A percentile compares a stretch with the other conserved stretches of the same genome.
Conservation (phyloP, 1,140 invertebrate species). For the Oryctes rhinoceros region DNA sequence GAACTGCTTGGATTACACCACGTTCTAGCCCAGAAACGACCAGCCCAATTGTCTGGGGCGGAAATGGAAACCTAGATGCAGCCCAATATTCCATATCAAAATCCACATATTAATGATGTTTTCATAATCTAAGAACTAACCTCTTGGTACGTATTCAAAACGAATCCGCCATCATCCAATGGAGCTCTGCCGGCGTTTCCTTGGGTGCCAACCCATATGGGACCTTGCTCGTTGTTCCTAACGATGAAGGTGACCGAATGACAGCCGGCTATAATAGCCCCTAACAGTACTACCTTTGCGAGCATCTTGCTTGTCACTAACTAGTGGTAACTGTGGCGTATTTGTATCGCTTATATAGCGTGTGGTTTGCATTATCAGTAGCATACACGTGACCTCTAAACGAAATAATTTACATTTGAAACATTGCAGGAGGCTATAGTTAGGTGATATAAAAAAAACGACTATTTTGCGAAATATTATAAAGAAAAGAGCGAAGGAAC, state of each 20-base stretch:
- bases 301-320: conserved; percentile 1
- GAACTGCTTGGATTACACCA: conserved; percentile 56
- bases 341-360: background rate
- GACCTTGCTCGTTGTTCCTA: conserved; percentile 51
- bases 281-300: background rate
- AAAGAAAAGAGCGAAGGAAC: no score
- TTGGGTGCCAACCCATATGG: conserved; percentile 55
- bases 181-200: conserved; percentile 52
- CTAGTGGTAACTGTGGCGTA: background rate
- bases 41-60: conserved; percentile 57
- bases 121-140: conserved; percentile 42
- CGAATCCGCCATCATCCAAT: conserved; percentile 54
- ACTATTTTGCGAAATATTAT: no score
- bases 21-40: conserved; percentile 61
- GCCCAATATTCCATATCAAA: background rate
- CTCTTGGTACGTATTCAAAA: conserved; percentile 48
- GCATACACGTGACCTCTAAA: background rate
- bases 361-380: background rate
- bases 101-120: background rate
- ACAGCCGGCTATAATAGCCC: background rate
- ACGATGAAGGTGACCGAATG: conserved; percentile 49
- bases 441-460: no score
- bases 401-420: background rate
- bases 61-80: conserved; percentile 45
- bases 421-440: background rate